Base-by-base conservation (phyloP, 2,113 vertebrate species). In the Upupa epops region DNA sequence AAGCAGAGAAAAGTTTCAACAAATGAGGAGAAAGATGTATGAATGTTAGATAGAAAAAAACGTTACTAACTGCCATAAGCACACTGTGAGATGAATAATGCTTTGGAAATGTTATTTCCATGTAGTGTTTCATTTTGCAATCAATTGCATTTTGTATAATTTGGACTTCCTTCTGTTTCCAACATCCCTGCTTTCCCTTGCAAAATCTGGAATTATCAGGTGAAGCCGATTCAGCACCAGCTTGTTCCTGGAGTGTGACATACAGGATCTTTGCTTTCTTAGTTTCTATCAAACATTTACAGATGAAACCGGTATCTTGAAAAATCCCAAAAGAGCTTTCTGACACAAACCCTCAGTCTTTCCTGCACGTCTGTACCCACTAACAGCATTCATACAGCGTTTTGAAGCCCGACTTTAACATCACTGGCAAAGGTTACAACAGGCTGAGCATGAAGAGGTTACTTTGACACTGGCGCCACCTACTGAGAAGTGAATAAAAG, bases 391-490 rank as follows among this genome's bases (percentile, higher is more conserved):
- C 84, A 49, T 15, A 52, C 6, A 48, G 17, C 20, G 21, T 12
- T 78, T 72, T 5, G 17, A 65, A 81, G 88, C 42, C n/a, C 32
- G 13, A 58, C 54, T 88, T 90, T 61, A 75, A 77, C 37, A 68
- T 9, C 58, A 25, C 14, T 1, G 3, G 18, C 70, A 63, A 87
- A 49, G 32, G 46, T 3, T 36, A 69, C 56, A 34, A 31, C 4
- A 52, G 71, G 11, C 40, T 70, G 28, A 48, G n/a, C 55, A 29
- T 24, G 21, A 19, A 40, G 29, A 40, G 55, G 88, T 97, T 97
- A 58, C 68, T 93, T 95, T 32, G 93, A 55, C 77, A 83, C 71
- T 96, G 79, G 89, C 95, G 95, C 97, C 98, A 97, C 87, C 97
- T 97, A 80, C 91, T 95, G 98, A 90, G 46, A 83, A 17, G 22